phyloP scores from a whole-genome alignment of 2,888 invertebrate species.

The Lysandra coridon region DNA sequence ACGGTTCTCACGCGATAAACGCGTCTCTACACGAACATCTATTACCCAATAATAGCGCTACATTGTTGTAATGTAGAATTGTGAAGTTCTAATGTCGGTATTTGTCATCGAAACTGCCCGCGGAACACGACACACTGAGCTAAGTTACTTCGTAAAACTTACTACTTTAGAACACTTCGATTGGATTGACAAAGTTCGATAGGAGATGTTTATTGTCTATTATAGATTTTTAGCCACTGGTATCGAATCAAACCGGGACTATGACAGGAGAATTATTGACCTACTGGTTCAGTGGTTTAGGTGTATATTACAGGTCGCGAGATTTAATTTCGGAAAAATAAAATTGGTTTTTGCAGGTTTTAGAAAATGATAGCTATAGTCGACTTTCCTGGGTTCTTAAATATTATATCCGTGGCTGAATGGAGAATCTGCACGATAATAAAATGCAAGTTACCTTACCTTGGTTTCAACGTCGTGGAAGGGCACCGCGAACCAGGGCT shows the following conservation, averaged over 20 bases:
- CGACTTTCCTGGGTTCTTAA: no score
- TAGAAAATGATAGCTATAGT: no score
- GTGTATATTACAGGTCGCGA: no score
- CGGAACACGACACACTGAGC: neutral
- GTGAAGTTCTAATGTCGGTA: neutral
- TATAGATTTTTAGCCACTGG: no score
- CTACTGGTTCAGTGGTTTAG: no score
- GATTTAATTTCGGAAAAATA: no score
- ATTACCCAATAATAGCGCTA: neutral
- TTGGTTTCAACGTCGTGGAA: slow-evolving; percentile 86
- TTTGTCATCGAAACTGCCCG: neutral
- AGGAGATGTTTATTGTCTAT: neutral
- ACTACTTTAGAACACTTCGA: neutral
- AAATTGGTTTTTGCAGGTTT: no score
- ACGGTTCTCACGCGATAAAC: no score
- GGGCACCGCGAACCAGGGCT: slow-evolving; percentile 86
- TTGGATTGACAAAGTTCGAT: neutral
- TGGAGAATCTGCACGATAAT: slow-evolving; percentile 31
- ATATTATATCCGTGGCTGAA: no score
- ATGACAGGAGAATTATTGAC: no score
- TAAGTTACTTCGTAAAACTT: neutral
- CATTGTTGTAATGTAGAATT: neutral
- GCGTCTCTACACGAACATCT: no score
- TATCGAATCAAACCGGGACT: no score
- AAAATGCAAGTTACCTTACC: slow-evolving; percentile 77